Conservation (phyloP, 2,797 vertebrate species). For the Gobionotothen gibberifrons region DNA sequence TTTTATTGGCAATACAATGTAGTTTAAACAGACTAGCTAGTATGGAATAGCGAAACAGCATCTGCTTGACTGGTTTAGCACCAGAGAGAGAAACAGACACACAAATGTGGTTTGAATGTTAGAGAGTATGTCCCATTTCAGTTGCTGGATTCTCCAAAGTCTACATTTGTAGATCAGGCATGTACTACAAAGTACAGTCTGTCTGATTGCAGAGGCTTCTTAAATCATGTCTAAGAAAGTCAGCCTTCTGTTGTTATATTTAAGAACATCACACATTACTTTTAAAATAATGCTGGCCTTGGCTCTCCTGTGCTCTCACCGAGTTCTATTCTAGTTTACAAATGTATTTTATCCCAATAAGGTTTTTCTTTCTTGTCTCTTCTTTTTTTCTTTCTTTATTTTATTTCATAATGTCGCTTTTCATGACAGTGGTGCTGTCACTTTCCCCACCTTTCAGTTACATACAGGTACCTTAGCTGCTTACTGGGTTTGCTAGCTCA, state of each 20-base stretch:
- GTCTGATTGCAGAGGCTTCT: constrained; percentile 10
- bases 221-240: neutral
- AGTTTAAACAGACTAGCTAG: neutral
- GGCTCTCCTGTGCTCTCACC: too few species aligned
- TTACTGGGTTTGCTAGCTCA: neutral
- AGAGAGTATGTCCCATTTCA: constrained; percentile 42
- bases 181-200: constrained; percentile 18
- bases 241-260: neutral
- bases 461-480: too few species aligned
- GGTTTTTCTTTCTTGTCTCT: neutral
- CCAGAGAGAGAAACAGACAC: neutral
- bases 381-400: neutral
- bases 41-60: constrained; percentile 16
- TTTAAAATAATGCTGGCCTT: too few species aligned
- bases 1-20: too few species aligned
- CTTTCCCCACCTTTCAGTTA: neutral
- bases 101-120: constrained; percentile 38
- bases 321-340: too few species aligned
- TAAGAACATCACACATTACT: neutral
- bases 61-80: constrained; percentile 18
- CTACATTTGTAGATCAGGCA: constrained; percentile 31
- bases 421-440: neutral
- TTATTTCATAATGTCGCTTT: neutral
- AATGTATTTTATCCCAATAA: neutral
- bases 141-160: constrained; percentile 38